Conservation (phyloP, 2,888 invertebrate species). For the Tenthredo livida region DNA sequence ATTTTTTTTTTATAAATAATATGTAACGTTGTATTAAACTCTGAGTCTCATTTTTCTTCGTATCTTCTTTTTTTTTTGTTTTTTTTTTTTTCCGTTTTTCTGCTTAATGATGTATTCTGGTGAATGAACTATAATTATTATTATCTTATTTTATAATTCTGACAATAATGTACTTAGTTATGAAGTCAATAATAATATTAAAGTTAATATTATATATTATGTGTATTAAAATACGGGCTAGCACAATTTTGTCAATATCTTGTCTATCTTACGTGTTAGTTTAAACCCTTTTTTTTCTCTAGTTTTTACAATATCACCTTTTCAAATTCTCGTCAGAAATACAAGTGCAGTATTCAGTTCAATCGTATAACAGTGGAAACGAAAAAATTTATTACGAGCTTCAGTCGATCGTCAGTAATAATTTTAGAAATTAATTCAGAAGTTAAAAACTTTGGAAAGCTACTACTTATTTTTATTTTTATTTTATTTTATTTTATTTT, state of each 20-base stretch:
- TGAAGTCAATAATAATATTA: constrained; percentile 23
- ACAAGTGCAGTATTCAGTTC: not conserved
- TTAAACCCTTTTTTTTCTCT: not conserved
- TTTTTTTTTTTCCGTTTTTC: not conserved
- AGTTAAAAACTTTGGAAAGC: not conserved
- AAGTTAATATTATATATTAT: not conserved
- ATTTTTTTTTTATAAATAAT: constrained; percentile 14
- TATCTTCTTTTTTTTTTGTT: not conserved
- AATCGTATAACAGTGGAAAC: not conserved
- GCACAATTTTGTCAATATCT: constrained; percentile 33
- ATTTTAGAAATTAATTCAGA: not conserved
- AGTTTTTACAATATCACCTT: not conserved
- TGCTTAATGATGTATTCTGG: constrained; percentile 8
- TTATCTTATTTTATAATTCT: constrained; percentile 11
- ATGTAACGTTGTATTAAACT: constrained; percentile 1
- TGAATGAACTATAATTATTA: constrained; percentile 16
- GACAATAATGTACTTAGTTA: constrained; percentile 44
- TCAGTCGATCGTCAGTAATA: not conserved
- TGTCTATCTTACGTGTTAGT: not conserved
- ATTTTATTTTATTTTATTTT: not conserved
- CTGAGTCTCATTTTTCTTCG: constrained; percentile 15
- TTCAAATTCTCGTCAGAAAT: not conserved
- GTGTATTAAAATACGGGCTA: not conserved
- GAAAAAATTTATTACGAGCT: not conserved
- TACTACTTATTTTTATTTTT: not conserved